A percentile compares a stretch with the other conserved stretches of the same genome.
Conservation (phyloP, 1,140 invertebrate species). For the Listronotus bonariensis region DNA sequence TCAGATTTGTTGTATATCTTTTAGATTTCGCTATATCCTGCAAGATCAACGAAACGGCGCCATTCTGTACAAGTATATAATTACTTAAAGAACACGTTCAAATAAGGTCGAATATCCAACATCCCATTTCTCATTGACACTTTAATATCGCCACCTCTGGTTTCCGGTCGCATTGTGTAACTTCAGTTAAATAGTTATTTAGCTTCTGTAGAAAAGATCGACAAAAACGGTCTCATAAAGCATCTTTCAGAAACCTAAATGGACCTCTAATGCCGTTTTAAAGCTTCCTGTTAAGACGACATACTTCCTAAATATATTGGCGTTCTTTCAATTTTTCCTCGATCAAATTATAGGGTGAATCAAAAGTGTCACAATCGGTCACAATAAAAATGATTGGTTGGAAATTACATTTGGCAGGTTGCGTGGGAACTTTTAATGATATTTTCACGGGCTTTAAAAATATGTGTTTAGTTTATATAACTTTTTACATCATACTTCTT, state of each 20-base stretch:
- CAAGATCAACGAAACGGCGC: too few relatives aligned
- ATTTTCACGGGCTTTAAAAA: too few relatives aligned
- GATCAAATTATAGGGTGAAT: slow-evolving; percentile 20
- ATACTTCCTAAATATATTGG: slow-evolving; percentile 24
- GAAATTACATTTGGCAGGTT: slow-evolving; percentile 15
- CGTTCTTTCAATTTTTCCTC: slow-evolving; percentile 5
- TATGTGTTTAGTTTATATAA: too few relatives aligned
- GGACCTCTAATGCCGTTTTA: slow-evolving; percentile 29
- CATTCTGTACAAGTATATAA: too few relatives aligned
- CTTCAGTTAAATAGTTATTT: slow-evolving; percentile 12
- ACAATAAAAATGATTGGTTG: slow-evolving; percentile 26
- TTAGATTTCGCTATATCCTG: too few relatives aligned
- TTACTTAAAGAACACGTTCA: too few relatives aligned
- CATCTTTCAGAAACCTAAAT: slow-evolving; percentile 16
- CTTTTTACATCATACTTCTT: too few relatives aligned
- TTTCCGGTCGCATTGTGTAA: slow-evolving; percentile 28
- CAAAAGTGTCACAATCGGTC: slow-evolving; percentile 23
- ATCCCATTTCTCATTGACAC: background rate
- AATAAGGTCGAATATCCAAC: background rate
- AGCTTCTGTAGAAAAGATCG: slow-evolving; percentile 11
- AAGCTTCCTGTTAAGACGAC: slow-evolving; percentile 30
- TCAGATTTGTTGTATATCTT: too few relatives aligned
- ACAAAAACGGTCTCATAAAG: slow-evolving; percentile 14
- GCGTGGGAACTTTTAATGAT: slow-evolving; percentile 27
- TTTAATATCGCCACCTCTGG: slow-evolving; percentile 15